Evolutionary conservation across 2,888 invertebrate genomes (phyloP).

Genomic region (Subacronicta megacephala): DNA sequence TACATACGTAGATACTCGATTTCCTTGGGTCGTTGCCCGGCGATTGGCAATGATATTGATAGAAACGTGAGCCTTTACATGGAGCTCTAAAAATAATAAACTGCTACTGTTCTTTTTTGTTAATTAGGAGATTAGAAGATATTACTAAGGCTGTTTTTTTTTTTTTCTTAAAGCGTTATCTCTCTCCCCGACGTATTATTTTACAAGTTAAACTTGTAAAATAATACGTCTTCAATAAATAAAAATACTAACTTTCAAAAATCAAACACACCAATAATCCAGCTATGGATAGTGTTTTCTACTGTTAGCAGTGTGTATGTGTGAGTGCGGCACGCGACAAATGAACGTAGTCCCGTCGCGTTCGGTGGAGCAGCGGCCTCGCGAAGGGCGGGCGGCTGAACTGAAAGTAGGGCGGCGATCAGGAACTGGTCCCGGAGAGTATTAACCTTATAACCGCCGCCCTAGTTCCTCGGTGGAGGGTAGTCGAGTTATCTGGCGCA

Average conservation of each 20-base stretch:
- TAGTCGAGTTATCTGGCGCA: conserved; percentile 24
- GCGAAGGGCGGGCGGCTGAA: conserved; percentile 50
- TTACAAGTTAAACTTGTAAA: too few relatives aligned
- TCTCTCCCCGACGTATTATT: too few relatives aligned
- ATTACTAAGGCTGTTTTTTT: too few relatives aligned
- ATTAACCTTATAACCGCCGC: conserved; percentile 37
- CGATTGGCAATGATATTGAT: neutral
- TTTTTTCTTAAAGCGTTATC: too few relatives aligned
- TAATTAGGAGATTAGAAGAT: too few relatives aligned
- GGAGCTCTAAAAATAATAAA: too few relatives aligned
- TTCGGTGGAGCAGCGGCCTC: conserved; percentile 15
- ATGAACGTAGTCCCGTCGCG: conserved; percentile 6
- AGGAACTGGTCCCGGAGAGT: conserved; percentile 31
- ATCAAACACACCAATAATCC: too few relatives aligned
- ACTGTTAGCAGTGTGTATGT: neutral
- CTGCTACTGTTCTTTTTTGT: too few relatives aligned
- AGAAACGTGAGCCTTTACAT: neutral
- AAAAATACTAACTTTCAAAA: too few relatives aligned
- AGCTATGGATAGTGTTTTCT: too few relatives aligned
- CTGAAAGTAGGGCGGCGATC: conserved; percentile 52
- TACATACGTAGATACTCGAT: conserved; percentile 6
- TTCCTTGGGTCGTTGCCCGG: conserved; percentile 1
- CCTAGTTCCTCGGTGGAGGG: conserved; percentile 25
- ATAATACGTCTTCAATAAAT: too few relatives aligned
- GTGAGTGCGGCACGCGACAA: conserved; percentile 5